Evolutionary conservation across 2,113 vertebrate genomes (phyloP).

Genomic region (Xiphophorus couchianus): DNA sequence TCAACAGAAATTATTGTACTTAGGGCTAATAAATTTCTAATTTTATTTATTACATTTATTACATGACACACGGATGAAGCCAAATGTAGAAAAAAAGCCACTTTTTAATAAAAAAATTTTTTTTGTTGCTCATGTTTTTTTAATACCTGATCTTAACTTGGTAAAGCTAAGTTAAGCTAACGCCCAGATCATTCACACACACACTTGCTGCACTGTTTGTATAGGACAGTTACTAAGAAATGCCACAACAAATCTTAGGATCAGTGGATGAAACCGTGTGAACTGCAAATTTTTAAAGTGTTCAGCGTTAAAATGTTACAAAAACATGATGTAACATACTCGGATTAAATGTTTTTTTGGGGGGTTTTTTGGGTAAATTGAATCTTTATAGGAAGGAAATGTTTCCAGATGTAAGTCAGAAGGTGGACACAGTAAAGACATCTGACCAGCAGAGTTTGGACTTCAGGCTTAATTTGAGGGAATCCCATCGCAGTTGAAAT

Average conservation of each 20-base stretch:
- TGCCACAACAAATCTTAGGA: not conserved
- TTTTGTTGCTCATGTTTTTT: not conserved
- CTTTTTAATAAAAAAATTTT: no score
- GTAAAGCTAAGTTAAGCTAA: not conserved
- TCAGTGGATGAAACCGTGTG: not conserved
- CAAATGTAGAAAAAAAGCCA: no score
- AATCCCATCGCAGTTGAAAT: not conserved
- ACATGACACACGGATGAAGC: no score
- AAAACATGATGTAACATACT: not conserved
- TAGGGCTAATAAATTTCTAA: no score
- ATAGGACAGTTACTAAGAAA: not conserved
- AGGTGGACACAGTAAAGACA: not conserved
- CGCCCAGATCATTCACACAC: no score
- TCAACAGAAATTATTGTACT: no score
- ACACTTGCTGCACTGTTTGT: not conserved
- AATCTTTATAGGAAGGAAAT: not conserved
- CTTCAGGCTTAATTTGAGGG: not conserved
- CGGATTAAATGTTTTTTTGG: not conserved
- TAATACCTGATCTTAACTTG: no score
- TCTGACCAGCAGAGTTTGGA: slow-evolving; percentile 4
- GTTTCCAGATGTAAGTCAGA: not conserved
- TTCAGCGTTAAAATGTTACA: not conserved
- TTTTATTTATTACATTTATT: no score
- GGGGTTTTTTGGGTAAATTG: not conserved
- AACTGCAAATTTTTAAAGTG: not conserved